Base-by-base conservation (phyloP, 2,797 vertebrate species). In the Phoeniculus purpureus region DNA sequence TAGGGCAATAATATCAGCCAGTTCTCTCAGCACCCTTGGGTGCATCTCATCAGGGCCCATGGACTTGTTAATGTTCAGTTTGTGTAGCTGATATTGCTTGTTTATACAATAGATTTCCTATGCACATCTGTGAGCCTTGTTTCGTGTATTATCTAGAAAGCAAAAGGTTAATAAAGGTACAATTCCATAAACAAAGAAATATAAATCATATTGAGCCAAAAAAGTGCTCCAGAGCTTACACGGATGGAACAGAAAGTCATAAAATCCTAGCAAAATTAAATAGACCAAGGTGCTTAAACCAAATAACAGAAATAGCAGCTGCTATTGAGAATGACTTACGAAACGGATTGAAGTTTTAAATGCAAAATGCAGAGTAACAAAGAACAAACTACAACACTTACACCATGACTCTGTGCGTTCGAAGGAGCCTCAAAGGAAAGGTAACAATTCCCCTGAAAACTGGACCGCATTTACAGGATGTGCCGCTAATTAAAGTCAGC, bases 401-500 rank as follows among this genome's bases (percentile, higher is more conserved):
- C 3, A 51, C 26, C 43, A 58, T 16, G 21, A 76, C 21, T 40
- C 8, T 87, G 8, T 81, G 29, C 58, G 64, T 81, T 89, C 27
- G 31, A 12, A 52, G 59, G 56, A 76, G n/a, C 4, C 8, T 92
- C 92, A 40, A 22, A 93, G 93, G 81, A 84, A 96, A 32, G 21
- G 15, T 21, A 77, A 47, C 45, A 5, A 32, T 68, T 93, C 61
- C 77, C 62, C 4, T 50, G 84, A 89, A 94, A 91, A 74, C 56
- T 56, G 61, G 60, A 31, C 45, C 67, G 95, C 43, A 0, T 85
- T 96, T 95, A 55, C 45, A 77, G 80, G 58, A 78, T 81, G n/a
- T 72, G 37, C 59, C 34, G 32, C 74, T 95, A 97, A 96, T 96
- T 92, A 95, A 37, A 94, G 32, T 77, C 70, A 71, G 31, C 77